phyloP scores from a whole-genome alignment of 2,113 vertebrate species.

The Pagrus major region DNA sequence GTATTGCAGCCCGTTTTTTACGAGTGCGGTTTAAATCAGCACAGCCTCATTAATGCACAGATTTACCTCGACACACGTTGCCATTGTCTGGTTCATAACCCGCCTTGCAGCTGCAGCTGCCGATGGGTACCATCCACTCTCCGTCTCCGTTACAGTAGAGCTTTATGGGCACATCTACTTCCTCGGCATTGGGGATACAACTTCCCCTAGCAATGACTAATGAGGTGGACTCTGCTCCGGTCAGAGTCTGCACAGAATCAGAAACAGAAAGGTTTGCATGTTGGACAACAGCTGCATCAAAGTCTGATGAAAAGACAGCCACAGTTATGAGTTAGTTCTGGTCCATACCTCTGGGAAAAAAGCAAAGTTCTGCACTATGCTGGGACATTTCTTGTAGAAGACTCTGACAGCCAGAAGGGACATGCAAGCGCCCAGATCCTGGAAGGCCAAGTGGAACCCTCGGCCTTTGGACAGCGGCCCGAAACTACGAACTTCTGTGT shows the following conservation, averaged over 20 bases:
- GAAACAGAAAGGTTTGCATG: not conserved
- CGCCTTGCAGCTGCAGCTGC: slow-evolving; percentile 95
- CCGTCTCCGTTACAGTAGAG: slow-evolving; percentile 98
- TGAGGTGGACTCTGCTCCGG: slow-evolving; percentile 96
- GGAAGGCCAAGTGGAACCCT: slow-evolving; percentile 97
- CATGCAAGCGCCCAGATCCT: slow-evolving; percentile 98
- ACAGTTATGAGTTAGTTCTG: not conserved
- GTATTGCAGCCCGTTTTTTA: slow-evolving; percentile 12
- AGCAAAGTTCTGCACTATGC: slow-evolving; percentile 96
- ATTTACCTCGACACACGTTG: slow-evolving; percentile 93
- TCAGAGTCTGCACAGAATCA: slow-evolving; percentile 87
- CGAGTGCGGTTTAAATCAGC: slow-evolving; percentile 6
- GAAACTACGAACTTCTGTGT: slow-evolving; percentile 97
- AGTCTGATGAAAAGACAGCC: not conserved
- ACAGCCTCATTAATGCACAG: slow-evolving; percentile 17
- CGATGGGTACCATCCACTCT: slow-evolving; percentile 99
- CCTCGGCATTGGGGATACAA: slow-evolving; percentile 95
- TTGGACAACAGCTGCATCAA: not conserved
- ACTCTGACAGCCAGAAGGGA: slow-evolving; percentile 96
- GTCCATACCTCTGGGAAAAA: slow-evolving; percentile 89
- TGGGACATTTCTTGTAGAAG: slow-evolving; percentile 98
- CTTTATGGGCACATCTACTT: slow-evolving; percentile 96
- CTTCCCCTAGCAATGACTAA: slow-evolving; percentile 95
- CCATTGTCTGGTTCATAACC: slow-evolving; percentile 95
- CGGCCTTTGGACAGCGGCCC: slow-evolving; percentile 91